Conservation (phyloP, 2,113 vertebrate genomes). For the Thamnaconus septentrionalis region DNA sequence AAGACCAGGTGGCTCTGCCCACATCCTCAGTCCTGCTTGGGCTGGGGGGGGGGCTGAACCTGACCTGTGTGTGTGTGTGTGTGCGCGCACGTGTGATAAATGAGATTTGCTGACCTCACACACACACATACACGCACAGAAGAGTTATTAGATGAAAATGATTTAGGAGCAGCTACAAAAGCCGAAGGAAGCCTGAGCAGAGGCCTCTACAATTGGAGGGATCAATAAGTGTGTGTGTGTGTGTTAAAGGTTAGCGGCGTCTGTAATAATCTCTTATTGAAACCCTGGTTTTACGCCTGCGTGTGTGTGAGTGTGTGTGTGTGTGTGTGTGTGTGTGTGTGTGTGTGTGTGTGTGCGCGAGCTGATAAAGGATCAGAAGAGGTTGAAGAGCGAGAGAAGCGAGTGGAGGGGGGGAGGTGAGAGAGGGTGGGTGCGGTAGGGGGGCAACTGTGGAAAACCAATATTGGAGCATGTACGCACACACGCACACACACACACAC, state of each 20-base stretch:
- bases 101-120: slow-evolving; percentile 62
- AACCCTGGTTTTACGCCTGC: slow-evolving; percentile 22
- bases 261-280: slow-evolving; percentile 72
- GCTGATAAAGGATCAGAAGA: slow-evolving; percentile 52
- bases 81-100: slow-evolving; percentile 53
- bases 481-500: slow-evolving; percentile 35
- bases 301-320: slow-evolving; percentile 6
- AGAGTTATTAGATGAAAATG: slow-evolving; percentile 56
- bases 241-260: slow-evolving; percentile 49
- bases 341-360: slow-evolving; percentile 7
- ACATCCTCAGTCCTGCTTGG: background rate
- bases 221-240: slow-evolving; percentile 29
- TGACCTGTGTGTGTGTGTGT: too few relatives aligned
- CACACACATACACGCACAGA: slow-evolving; percentile 28
- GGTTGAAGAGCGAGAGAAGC: slow-evolving; percentile 8
- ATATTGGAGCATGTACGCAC: too few relatives aligned
- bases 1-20: too few relatives aligned
- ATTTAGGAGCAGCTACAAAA: slow-evolving; percentile 47
- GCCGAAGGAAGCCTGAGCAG: slow-evolving; percentile 20
- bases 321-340: slow-evolving; percentile 15
- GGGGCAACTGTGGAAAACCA: too few relatives aligned
- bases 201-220: slow-evolving; percentile 38
- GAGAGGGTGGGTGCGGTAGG: slow-evolving; percentile 30
- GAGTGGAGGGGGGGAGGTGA: slow-evolving; percentile 16
- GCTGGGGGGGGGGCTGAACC: slow-evolving; percentile 10